Base-by-base conservation (phyloP, 2,888 invertebrate genomes). In the Limenitis arthemis region DNA sequence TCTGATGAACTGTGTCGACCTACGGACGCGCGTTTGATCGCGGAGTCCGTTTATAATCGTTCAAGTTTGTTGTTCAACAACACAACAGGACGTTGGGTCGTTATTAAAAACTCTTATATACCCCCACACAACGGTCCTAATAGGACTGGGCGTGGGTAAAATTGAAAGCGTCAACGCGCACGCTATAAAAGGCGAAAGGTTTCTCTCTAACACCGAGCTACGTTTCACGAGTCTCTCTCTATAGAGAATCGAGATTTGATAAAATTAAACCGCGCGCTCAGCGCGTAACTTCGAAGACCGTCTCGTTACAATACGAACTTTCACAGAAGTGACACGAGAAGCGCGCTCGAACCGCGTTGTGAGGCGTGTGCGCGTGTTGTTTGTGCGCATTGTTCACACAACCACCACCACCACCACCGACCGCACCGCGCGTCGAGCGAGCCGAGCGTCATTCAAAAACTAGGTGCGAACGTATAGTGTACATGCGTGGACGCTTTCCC, bases 121-220 rank as follows among this genome's bases (percentile, higher is more conserved):
- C 12, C 6, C 11, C 11, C 9, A 8, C 4, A 9, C 7, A 41
- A 11, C 41, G 41, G 11, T 31, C 41, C n/a, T n/a, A n/a, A n/a
- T n/a, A n/a, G n/a, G n/a, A n/a, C n/a, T n/a, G n/a, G n/a, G n/a
- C n/a, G n/a, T n/a, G n/a, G n/a, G n/a, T n/a, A n/a, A n/a, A n/a
- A n/a, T n/a, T n/a, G n/a, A n/a, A n/a, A n/a, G 41, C 31, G 29
- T 31, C 11, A 41, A 41, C 32, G 11, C 12, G 7, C 31, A 11
- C 30, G 29, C n/a, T 8, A 28, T 30, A 6, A 11, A 7, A n/a
- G 30, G 28, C 29, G 29, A 40, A n/a, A 1, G 9, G 4, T n/a
- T 29, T 43, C 43, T 32, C 43, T 43, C 42, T 9, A 33, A 43
- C 43, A 43, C 43, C 43, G 43, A 33, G 43, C 43, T 31, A 12